Evolutionary conservation across 2,888 invertebrate genomes (phyloP), one percentile per base, ranked within the genome.

Genomic region (Pseudococcus longispinus): DNA sequence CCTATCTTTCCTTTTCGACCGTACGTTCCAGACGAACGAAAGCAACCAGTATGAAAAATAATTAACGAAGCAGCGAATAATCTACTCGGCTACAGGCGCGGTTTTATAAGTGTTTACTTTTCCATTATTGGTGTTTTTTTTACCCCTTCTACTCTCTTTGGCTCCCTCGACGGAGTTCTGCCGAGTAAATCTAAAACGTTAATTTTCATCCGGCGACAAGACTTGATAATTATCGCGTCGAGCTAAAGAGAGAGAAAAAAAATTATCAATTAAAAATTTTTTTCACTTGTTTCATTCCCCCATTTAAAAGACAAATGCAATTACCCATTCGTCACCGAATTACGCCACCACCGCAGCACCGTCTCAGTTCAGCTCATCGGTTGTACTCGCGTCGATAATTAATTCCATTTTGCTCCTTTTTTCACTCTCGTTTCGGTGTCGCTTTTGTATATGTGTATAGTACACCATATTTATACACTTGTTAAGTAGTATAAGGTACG

Each of bases 321-420:
- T 65, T 51, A 51, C n/a, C n/a, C n/a, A 51, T 51, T 51, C 51
- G n/a, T 51, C 51, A 26, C 26, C 65, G 65, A 65, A 65, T 65
- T 65, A 65, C 65, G n/a, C 51, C 51, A 3, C n/a, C 51, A 51
- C n/a, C n/a, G 37, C 37, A 8, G 37, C 37, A 13, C n/a, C 51
- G n/a, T 26, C 5, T 23, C 26, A 26, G 26, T 65, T 65, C 65
- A 26, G 20, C 65, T 26, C 23, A 65, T 65, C 65, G 51, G 51
- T n/a, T 37, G n/a, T 60, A 60, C 65, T 65, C 51, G 51, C 51
- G 51, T 65, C 65, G 65, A 65, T 65, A 65, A 65, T 65, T 23
- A 65, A 65, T 65, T 65, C 65, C 11, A 65, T 26, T 23, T 65
- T 15, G 2, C 65, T 65, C 23, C 23, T 65, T 65, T 65, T 65